Evolutionary conservation across 2,888 invertebrate species (phyloP).

Genomic region (Lasioglossum calceatum): DNA sequence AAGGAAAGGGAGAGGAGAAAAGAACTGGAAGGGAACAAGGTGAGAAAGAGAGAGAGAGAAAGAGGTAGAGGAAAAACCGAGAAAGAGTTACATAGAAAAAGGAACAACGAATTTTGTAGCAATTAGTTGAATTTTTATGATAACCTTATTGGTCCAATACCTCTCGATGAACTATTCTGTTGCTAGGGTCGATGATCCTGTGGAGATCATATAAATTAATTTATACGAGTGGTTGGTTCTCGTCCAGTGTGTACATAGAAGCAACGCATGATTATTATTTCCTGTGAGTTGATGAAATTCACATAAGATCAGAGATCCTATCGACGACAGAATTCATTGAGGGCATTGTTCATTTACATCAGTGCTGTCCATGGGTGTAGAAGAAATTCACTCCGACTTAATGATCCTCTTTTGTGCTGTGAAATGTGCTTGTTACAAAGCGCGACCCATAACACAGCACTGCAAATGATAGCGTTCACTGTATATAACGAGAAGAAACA

Average conservation of each 20-base stretch:
- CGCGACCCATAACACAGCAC: slow-evolving; percentile 12
- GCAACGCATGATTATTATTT: slow-evolving; percentile 1
- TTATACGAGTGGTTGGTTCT: slow-evolving; percentile 8
- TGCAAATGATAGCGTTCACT: background rate
- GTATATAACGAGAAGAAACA: background rate
- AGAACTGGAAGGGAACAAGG: slow-evolving; percentile 3
- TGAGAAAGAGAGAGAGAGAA: slow-evolving; percentile 1
- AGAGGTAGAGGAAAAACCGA: slow-evolving; percentile 5
- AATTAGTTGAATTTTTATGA: slow-evolving; percentile 52
- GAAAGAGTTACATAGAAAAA: slow-evolving; percentile 39
- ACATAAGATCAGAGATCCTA: background rate
- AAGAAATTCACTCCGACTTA: background rate
- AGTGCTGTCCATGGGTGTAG: slow-evolving; percentile 1
- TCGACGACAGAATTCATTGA: background rate
- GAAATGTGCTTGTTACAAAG: slow-evolving; percentile 8
- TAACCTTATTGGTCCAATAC: slow-evolving; percentile 35
- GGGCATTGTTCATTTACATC: slow-evolving; percentile 15
- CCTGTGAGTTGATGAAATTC: background rate
- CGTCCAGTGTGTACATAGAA: slow-evolving; percentile 8
- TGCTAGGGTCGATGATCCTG: background rate
- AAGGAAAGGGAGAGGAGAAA: slow-evolving; percentile 26
- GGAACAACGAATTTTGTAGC: slow-evolving; percentile 65
- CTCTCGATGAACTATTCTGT: slow-evolving; percentile 5
- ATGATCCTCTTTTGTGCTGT: slow-evolving; percentile 7
- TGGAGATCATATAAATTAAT: background rate